These are phyloP conservation scores for Germaria angustata DNA, from an alignment of 2,888 invertebrate species.

Conservation along the genomic window DNA sequence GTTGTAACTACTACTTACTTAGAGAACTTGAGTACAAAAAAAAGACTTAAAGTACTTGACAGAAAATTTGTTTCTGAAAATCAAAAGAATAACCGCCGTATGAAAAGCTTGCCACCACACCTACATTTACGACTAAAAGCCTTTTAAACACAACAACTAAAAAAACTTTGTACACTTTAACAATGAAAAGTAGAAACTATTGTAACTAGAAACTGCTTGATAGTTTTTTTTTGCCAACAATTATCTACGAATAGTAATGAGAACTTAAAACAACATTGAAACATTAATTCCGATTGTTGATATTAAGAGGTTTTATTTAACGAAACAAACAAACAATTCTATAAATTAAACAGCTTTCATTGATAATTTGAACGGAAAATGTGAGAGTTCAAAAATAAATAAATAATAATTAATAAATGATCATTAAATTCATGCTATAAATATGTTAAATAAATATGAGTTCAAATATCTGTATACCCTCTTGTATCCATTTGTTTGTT, in stretches of 20 bases:
- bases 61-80: slow-evolving; percentile 6
- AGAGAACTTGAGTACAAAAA: not conserved
- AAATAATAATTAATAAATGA: too few relatives aligned
- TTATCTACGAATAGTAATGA: not conserved
- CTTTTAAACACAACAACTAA: not conserved
- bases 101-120: slow-evolving; percentile 2
- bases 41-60: slow-evolving; percentile 31
- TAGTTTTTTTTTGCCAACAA: not conserved
- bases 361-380: too few relatives aligned
- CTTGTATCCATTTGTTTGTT: too few relatives aligned
- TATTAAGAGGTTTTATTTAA: too few relatives aligned
- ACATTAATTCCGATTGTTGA: not conserved
- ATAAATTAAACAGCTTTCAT: too few relatives aligned
- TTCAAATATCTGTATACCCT: too few relatives aligned
- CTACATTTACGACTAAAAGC: slow-evolving; percentile 2
- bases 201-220: slow-evolving; percentile 33
- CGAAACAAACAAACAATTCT: too few relatives aligned
- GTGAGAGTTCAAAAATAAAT: too few relatives aligned
- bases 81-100: slow-evolving; percentile 32
- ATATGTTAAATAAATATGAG: too few relatives aligned
- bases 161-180: not conserved
- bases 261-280: not conserved
- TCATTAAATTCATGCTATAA: too few relatives aligned
- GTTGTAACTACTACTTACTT: slow-evolving; percentile 34
- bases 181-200: not conserved